Evolutionary conservation across 2,888 invertebrate species (phyloP).

Genomic region (Phanerotoma sp.): DNA sequence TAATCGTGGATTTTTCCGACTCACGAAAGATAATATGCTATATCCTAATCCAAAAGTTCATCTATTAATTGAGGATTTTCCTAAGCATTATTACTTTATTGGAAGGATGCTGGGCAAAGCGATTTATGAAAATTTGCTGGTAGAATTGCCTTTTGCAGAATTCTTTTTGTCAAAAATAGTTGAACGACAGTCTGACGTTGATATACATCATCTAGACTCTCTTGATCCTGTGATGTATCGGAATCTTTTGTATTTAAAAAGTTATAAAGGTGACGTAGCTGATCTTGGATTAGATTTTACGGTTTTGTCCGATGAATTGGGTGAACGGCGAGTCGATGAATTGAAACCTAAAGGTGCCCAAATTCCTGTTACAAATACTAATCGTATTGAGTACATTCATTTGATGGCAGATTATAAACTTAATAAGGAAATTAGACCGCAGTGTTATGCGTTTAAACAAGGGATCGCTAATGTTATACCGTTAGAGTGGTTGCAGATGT

Average conservation of each 20-base stretch:
- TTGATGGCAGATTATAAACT: conserved; percentile 94
- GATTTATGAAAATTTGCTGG: conserved; percentile 90
- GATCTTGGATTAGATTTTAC: conserved; percentile 93
- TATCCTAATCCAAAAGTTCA: conserved; percentile 96
- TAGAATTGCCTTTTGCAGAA: conserved; percentile 93
- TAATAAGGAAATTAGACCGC: conserved; percentile 84
- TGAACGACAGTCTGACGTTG: conserved; percentile 75
- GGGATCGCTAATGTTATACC: conserved; percentile 91
- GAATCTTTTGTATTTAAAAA: conserved; percentile 84
- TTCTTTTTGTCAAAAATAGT: conserved; percentile 91
- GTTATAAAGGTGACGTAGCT: conserved; percentile 81
- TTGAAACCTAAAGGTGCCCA: conserved; percentile 88
- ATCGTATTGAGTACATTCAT: conserved; percentile 96
- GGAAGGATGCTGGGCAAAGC: conserved; percentile 95
- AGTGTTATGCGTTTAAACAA: conserved; percentile 84
- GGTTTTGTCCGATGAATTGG: conserved; percentile 84
- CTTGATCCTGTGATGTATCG: conserved; percentile 90
- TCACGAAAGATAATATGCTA: conserved; percentile 89
- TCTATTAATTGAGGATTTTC: conserved; percentile 80
- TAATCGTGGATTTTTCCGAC: conserved; percentile 87
- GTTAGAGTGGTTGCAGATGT: conserved; percentile 92
- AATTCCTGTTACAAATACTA: conserved; percentile 87
- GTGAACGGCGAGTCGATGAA: conserved; percentile 86
- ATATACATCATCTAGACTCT: conserved; percentile 90
- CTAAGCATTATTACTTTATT: conserved; percentile 85